Evolutionary conservation across 2,797 vertebrate species (phyloP).

Genomic region (Monodelphis domestica): DNA sequence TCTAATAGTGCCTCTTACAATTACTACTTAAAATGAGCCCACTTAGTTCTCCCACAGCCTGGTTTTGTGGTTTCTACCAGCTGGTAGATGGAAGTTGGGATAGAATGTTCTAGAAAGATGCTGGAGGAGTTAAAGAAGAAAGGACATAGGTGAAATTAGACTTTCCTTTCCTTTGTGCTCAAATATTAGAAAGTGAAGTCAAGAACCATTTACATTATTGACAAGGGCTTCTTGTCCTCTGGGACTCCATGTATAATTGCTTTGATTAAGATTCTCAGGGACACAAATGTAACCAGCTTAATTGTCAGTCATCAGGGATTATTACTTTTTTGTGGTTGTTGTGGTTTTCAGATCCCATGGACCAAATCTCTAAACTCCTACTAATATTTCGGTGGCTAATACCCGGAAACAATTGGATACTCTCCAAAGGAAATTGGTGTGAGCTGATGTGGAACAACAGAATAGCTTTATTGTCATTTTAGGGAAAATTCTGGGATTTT

Average conservation of each 20-base stretch:
- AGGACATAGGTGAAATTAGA: neutral
- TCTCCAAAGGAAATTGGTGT: constrained; percentile 36
- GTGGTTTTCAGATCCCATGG: neutral
- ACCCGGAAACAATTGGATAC: constrained; percentile 13
- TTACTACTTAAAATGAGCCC: too few relatives aligned
- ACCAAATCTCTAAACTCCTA: neutral
- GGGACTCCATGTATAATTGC: neutral
- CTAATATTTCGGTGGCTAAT: neutral
- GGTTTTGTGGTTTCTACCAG: neutral
- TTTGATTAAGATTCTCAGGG: neutral
- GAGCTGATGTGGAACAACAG: neutral
- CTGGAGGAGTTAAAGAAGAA: neutral
- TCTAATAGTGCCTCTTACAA: too few relatives aligned
- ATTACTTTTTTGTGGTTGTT: neutral
- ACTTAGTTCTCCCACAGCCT: neutral
- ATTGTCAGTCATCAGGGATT: neutral
- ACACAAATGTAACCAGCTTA: neutral
- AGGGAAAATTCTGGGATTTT: constrained; percentile 40
- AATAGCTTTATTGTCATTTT: neutral
- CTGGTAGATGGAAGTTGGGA: neutral
- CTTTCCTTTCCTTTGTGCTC: neutral
- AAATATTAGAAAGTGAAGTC: neutral
- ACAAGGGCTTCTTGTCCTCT: neutral
- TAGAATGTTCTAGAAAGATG: neutral
- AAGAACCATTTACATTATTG: neutral